A percentile compares a stretch with the other conserved stretches of the same genome.
Conservation (phyloP, 2,797 vertebrate genomes). For the Vipera ursinii region DNA sequence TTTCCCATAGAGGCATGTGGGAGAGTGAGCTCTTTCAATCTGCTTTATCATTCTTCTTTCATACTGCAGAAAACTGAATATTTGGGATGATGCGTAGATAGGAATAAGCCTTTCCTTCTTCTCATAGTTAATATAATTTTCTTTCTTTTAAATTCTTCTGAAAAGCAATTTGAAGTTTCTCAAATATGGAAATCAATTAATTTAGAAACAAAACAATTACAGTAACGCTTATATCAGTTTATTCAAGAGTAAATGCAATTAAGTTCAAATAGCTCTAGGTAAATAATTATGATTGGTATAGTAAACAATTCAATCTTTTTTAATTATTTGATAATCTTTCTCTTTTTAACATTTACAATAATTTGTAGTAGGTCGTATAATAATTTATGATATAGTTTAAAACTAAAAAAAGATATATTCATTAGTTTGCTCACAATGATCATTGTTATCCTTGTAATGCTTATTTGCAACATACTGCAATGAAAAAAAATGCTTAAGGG, state of each 20-base stretch:
- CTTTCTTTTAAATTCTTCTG: neutral
- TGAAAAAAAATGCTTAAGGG: neutral
- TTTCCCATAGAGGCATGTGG: neutral
- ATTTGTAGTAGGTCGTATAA: constrained; percentile 12
- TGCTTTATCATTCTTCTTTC: neutral
- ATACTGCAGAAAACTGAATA: neutral
- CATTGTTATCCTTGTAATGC: neutral
- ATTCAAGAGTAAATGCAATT: neutral
- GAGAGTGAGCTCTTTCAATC: neutral
- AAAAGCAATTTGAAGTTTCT: neutral
- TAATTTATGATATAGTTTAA: neutral
- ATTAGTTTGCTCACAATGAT: neutral
- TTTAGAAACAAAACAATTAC: neutral
- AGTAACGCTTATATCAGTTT: neutral
- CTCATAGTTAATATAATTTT: neutral
- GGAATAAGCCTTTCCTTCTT: neutral
- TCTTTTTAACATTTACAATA: constrained; percentile 17
- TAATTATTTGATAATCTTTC: constrained; percentile 6
- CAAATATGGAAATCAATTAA: neutral
- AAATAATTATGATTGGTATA: neutral
- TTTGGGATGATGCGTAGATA: too few relatives aligned
- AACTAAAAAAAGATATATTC: neutral
- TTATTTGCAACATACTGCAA: neutral
- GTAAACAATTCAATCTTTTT: neutral
- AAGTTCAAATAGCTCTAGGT: neutral